Conservation (phyloP, 2,113 vertebrate species). For the Zosterops lateralis region DNA sequence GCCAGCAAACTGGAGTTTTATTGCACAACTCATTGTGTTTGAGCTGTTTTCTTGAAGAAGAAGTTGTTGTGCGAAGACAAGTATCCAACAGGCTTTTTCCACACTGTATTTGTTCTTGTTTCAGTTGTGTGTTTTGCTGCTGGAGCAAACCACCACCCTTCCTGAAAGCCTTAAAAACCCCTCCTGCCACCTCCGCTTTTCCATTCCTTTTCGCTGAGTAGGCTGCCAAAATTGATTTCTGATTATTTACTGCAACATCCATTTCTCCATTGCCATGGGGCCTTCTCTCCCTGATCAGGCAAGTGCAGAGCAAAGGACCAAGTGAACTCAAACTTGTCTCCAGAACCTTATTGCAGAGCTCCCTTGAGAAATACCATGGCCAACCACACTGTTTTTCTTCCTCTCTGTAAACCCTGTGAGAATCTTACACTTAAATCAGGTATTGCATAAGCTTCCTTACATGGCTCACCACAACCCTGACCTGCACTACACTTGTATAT, state of each 20-base stretch:
- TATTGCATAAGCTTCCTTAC: neutral
- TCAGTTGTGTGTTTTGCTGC: neutral
- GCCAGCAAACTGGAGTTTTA: neutral
- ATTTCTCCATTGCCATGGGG: neutral
- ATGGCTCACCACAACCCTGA: neutral
- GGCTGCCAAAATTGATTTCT: slow-evolving; percentile 11
- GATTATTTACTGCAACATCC: neutral
- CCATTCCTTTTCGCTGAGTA: neutral
- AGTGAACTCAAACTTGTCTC: neutral
- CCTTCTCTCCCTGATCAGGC: neutral
- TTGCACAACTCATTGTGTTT: neutral
- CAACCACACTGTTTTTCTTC: neutral
- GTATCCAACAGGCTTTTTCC: neutral
- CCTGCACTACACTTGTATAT: neutral
- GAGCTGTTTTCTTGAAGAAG: neutral
- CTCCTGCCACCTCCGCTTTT: neutral
- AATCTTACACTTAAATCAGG: neutral
- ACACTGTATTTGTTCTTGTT: neutral
- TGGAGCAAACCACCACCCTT: neutral
- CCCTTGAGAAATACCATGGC: neutral
- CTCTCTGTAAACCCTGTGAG: neutral
- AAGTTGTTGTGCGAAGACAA: neutral
- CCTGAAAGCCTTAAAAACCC: neutral
- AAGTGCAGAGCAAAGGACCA: neutral
- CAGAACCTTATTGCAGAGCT: neutral